Base-by-base conservation (phyloP, 37 sponge, comb jelly and placozoan genomes). In the Ianthella basta region DNA sequence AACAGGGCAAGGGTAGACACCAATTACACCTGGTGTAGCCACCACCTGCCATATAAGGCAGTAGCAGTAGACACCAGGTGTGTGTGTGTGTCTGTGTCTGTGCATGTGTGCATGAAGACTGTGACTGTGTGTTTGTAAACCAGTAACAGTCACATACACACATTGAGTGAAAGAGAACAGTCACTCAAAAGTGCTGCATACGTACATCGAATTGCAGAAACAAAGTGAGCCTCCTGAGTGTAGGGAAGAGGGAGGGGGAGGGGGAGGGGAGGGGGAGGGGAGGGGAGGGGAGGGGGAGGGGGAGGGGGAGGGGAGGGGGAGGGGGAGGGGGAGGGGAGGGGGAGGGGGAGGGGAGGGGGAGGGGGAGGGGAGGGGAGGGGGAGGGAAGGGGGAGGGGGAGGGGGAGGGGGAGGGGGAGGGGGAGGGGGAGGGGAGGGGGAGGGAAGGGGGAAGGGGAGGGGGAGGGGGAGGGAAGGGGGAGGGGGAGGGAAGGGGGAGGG, bases 351-450 rank as follows among this genome's bases (percentile, higher is more conserved):
- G 59, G 18, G 59, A 57, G 15, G 59, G 59, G 59, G 18, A 20
- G 41, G 41, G 77, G 18, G 44, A 36, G 41, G 56, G 59, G 32
- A 56, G 85, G 10, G 34, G 56, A 19, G 85, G 77, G 61, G 85
- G 56, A 75, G 63, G 85, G 33, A 40, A 60, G 25, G 18, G 40
- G 82, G 25, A 35, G 59, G 65, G 72, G 15, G 18, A 15, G 79
- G 35, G 16, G 53, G 50, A 38, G 15, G 53, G 79, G 34, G 40
- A 35, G 39, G 35, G 40, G 79, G 50, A 39, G 40, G 79, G 53
- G 34, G 40, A 16, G 79, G 19, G 40, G 53, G 50, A 38, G 18
- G 15, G 59, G 59, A 18, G 18, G 15, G 59, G 59, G 59, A 57
- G 59, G 18, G 59, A 20, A 18, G 59, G 18, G 59, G 18, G 15